phyloP scores from a whole-genome alignment of 2,888 invertebrate species.

The Drosophila mimica region DNA sequence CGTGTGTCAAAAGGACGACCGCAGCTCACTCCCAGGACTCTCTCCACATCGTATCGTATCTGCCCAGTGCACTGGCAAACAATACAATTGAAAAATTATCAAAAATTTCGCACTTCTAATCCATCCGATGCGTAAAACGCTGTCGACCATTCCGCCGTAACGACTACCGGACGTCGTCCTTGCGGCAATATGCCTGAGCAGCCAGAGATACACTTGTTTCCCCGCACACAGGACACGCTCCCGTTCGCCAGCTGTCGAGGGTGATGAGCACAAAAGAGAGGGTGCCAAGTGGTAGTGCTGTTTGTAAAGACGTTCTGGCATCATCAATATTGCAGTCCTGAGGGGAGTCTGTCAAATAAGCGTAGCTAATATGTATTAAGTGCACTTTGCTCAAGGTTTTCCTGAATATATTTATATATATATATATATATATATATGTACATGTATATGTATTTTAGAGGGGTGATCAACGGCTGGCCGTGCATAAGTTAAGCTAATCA shows the following conservation, averaged over 20 bases:
- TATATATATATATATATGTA: background rate
- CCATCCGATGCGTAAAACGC: constrained; percentile 60
- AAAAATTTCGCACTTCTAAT: constrained; percentile 76
- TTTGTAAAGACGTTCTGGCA: constrained; percentile 50
- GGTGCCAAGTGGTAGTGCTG: constrained; percentile 6
- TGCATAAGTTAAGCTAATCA: constrained; percentile 62
- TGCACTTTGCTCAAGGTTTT: constrained; percentile 59
- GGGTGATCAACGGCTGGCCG: background rate
- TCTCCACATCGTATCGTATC: constrained; percentile 18
- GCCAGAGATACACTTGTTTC: constrained; percentile 76
- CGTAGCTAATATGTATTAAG: constrained; percentile 79
- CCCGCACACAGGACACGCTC: constrained; percentile 55
- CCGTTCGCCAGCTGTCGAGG: constrained; percentile 22
- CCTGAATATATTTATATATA: background rate
- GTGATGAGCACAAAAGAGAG: constrained; percentile 23
- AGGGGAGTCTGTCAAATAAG: constrained; percentile 75
- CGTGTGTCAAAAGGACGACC: constrained; percentile 77
- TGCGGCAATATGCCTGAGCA: constrained; percentile 50
- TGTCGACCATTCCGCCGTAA: constrained; percentile 54
- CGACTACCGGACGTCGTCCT: constrained; percentile 38
- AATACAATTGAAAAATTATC: constrained; percentile 80
- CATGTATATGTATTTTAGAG: background rate
- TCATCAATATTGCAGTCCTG: constrained; percentile 72
- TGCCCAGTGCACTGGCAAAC: constrained; percentile 44
- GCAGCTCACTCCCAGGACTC: constrained; percentile 43